Percentiles rank a stretch among this genome's conserved stretches.
Conservation (phyloP, 2,888 invertebrate species). For the Netelia inedita region DNA sequence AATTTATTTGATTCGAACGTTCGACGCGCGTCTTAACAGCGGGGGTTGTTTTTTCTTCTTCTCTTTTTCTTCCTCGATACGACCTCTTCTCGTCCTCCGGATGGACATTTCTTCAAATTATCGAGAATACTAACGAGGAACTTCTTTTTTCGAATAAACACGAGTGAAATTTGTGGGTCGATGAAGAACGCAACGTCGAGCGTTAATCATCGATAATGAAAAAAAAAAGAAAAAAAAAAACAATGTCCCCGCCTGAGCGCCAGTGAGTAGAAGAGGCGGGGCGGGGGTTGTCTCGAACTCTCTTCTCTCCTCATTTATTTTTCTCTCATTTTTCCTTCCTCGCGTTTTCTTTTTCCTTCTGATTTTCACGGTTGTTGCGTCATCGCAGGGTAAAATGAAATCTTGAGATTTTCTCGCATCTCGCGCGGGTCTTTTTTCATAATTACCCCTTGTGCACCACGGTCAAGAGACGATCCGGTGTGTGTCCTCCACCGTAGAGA, state of each 20-base stretch:
- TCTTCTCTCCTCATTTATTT: constrained; percentile 43
- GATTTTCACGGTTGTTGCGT: constrained; percentile 11
- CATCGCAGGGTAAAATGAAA: not conserved
- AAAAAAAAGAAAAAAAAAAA: not conserved
- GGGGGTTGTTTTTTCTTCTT: constrained; percentile 28
- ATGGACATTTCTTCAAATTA: constrained; percentile 63
- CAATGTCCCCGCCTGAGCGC: constrained; percentile 11
- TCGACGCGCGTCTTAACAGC: constrained; percentile 39
- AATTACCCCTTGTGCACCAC: constrained; percentile 71
- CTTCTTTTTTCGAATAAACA: constrained; percentile 44
- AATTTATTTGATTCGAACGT: constrained; percentile 50
- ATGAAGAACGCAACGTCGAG: constrained; percentile 11
- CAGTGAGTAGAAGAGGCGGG: constrained; percentile 65
- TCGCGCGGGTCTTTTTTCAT: no score
- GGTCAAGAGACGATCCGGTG: constrained; percentile 53
- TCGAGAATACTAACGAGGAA: constrained; percentile 64
- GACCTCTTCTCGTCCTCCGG: constrained; percentile 23
- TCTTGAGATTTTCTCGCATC: constrained; percentile 23
- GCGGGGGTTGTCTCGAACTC: constrained; percentile 60
- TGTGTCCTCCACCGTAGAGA: constrained; percentile 19
- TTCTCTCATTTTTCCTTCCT: constrained; percentile 1
- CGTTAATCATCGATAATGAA: constrained; percentile 62
- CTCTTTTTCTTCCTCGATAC: constrained; percentile 17
- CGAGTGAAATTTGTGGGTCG: constrained; percentile 5
- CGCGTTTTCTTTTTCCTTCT: constrained; percentile 18